A percentile compares a stretch with the other conserved stretches of the same genome.
Evolutionary conservation across 2,888 invertebrate genomes (phyloP).

Genomic region (Clunio marinus): DNA sequence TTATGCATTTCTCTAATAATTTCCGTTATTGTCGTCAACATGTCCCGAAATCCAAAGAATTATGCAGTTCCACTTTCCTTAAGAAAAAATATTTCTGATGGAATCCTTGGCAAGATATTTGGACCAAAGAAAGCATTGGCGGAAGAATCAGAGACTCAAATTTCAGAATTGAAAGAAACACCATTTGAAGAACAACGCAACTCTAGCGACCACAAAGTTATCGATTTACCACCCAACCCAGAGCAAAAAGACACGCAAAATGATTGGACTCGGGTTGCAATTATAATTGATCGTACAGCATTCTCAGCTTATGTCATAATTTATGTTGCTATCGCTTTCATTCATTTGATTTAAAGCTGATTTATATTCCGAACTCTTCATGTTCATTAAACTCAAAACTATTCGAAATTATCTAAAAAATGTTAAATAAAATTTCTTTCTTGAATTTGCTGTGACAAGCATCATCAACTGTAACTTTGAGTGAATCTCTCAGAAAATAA

Average conservation of each 20-base stretch:
- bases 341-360: slow-evolving; percentile 53
- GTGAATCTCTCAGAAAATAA: no score
- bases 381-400: no score
- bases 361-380: no score
- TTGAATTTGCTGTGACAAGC: no score
- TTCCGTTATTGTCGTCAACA: slow-evolving; percentile 55
- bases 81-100: slow-evolving; percentile 46
- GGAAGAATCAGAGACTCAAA: slow-evolving; percentile 41
- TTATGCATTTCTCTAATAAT: slow-evolving; percentile 55
- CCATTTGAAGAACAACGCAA: slow-evolving; percentile 46
- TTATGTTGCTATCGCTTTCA: slow-evolving; percentile 54
- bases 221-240: slow-evolving; percentile 41
- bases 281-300: slow-evolving; percentile 59
- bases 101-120: slow-evolving; percentile 41
- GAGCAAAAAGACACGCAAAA: slow-evolving; percentile 52
- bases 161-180: slow-evolving; percentile 41
- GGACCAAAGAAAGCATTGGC: slow-evolving; percentile 41
- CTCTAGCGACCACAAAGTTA: slow-evolving; percentile 50
- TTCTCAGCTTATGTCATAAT: slow-evolving; percentile 57
- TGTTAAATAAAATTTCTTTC: no score
- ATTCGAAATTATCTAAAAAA: no score
- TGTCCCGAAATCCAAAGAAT: slow-evolving; percentile 52
- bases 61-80: slow-evolving; percentile 51
- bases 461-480: no score
- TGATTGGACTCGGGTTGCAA: slow-evolving; percentile 63